Evolutionary conservation across 2,797 vertebrate genomes (phyloP).

Genomic region (Syngnathus rostellatus): DNA sequence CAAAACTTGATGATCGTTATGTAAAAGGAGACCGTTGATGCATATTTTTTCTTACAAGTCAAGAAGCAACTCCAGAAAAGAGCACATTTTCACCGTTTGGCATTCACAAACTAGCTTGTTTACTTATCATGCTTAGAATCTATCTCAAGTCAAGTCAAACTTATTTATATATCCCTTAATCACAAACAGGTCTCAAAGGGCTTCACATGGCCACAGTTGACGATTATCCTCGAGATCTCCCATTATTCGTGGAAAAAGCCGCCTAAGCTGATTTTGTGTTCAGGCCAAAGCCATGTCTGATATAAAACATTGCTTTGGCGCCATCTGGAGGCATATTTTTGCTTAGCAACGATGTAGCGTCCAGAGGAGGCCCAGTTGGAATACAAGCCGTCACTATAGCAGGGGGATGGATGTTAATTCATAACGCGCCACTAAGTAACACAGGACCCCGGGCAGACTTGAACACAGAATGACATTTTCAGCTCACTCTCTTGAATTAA

Average conservation of each 20-base stretch:
- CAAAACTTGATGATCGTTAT: neutral
- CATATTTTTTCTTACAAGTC: neutral
- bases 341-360: neutral
- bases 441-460: constrained; percentile 50
- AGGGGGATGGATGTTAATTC: constrained; percentile 52
- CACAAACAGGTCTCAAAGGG: no score
- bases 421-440: constrained; percentile 50
- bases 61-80: no score
- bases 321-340: neutral
- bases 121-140: no score
- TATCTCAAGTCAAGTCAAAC: no score
- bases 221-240: no score
- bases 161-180: no score
- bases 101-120: no score
- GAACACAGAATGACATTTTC: constrained; percentile 62
- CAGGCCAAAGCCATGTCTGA: neutral
- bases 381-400: constrained; percentile 41
- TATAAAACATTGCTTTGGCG: neutral
- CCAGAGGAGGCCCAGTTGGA: constrained; percentile 14
- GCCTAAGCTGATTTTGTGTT: neutral
- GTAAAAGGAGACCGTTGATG: neutral
- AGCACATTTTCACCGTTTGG: no score
- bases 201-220: no score
- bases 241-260: neutral
- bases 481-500: constrained; percentile 57